Base-by-base conservation (phyloP, 2,113 vertebrate genomes). In the Pseudonaja textilis region DNA sequence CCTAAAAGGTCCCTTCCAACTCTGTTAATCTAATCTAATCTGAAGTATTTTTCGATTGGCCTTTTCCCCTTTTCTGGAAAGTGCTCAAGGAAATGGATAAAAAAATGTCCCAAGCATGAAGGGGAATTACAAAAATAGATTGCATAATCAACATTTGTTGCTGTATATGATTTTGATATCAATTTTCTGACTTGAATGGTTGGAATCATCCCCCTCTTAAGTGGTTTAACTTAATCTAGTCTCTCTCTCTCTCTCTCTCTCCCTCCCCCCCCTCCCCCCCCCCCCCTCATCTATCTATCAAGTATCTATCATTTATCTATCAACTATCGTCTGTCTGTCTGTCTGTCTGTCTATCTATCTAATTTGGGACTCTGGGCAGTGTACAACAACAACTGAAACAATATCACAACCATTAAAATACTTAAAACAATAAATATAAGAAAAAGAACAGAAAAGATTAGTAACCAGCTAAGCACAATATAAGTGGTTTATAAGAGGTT, bases 201-300 rank as follows among this genome's bases (percentile, higher is more conserved):
- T 50, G 90, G n/a, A 87, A 90, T 64, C 91, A 11, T n/a, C 87
- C 57, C 1, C n/a, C 59, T 91, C n/a, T 91, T 87, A 89, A 45
- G 11, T n/a, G 47, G 26, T 3, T 25, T 50, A 23, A 81, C 45
- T 45, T 45, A 5, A 23, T 22, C 5, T 45, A 5, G 45, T 57
- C 2, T 22, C 5, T 57, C 2, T 47, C 47, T 47, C 5, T 47
- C 47, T 47, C 5, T 47, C 55, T 22, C 2, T 56, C 55, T 56
- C 1, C n/a, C n/a, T n/a, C n/a, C n/a, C n/a, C n/a, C n/a, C n/a
- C n/a, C n/a, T n/a, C n/a, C n/a, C n/a, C n/a, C n/a, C n/a, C n/a
- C n/a, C n/a, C n/a, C n/a, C n/a, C n/a, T n/a, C n/a, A n/a, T 55
- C 54, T 20, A 1, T 55, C 56, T 57, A 1, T 57, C 22, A 42